A percentile compares a stretch with the other conserved stretches of the same genome.
Evolutionary conservation across 2,797 vertebrate genomes (phyloP).

Genomic region (Catostomus latipinnis): DNA sequence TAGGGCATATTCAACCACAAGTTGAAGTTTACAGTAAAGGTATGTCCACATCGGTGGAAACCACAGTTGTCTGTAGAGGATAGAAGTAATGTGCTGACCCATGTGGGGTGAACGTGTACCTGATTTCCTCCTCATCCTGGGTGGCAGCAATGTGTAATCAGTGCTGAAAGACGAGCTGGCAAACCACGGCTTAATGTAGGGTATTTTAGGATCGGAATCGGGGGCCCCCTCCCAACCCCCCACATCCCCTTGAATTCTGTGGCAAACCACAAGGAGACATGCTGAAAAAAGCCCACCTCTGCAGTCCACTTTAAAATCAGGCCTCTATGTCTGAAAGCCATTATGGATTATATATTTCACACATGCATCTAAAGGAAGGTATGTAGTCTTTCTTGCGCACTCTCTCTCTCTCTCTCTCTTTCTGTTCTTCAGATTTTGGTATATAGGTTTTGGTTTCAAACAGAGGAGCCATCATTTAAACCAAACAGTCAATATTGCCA

Average conservation of each 20-base stretch:
- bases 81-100: background rate
- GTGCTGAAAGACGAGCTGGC: conserved; percentile 17
- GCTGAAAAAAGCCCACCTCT: conserved; percentile 26
- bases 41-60: no score
- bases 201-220: conserved; percentile 39
- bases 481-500: no score
- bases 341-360: conserved; percentile 21
- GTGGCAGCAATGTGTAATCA: conserved; percentile 19
- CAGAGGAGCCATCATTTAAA: no score
- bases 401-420: background rate
- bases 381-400: background rate
- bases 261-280: conserved; percentile 31
- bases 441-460: no score
- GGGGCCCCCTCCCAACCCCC: conserved; percentile 14
- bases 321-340: conserved; percentile 28
- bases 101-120: conserved; percentile 15
- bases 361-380: background rate
- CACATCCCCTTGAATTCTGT: conserved; percentile 9
- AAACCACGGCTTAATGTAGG: background rate
- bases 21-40: background rate
- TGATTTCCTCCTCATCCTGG: conserved; percentile 28
- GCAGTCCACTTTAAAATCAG: conserved; percentile 14
- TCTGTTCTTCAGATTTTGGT: no score
- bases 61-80: conserved; percentile 17
- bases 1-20: background rate